These are phyloP conservation scores for Orchestia grillus DNA, from an alignment of 1,140 invertebrate genomes.

Conservation along the genomic window DNA sequence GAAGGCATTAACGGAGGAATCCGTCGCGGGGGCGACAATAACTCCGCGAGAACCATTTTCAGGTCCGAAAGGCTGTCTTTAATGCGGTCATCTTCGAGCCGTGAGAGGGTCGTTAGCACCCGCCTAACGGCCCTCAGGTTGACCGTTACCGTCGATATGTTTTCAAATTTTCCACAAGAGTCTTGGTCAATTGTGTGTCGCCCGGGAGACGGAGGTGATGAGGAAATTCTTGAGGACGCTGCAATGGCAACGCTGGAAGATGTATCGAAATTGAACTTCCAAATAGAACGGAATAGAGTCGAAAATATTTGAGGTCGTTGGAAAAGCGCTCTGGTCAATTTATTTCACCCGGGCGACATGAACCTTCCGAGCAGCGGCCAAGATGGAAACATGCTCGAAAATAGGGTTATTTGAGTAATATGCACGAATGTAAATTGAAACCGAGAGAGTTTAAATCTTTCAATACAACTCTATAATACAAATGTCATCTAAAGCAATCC, in stretches of 20 bases:
- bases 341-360: not conserved
- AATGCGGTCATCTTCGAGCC: slow-evolving; percentile 42
- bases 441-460: not conserved
- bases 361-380: not conserved
- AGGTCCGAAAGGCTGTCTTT: slow-evolving; percentile 28
- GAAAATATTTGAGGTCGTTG: not conserved
- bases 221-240: slow-evolving; percentile 32
- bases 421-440: not conserved
- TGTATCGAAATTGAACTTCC: slow-evolving; percentile 25
- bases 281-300: not conserved
- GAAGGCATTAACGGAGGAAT: not conserved
- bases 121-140: slow-evolving; percentile 45
- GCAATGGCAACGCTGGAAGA: not conserved
- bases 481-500: not conserved
- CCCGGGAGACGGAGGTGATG: slow-evolving; percentile 50
- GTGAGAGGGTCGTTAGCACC: slow-evolving; percentile 48
- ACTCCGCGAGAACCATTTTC: slow-evolving; percentile 28
- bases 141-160: slow-evolving; percentile 55
- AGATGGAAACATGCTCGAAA: not conserved
- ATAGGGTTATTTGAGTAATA: not conserved
- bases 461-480: not conserved
- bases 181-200: slow-evolving; percentile 51
- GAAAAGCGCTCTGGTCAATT: not conserved
- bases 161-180: slow-evolving; percentile 47
- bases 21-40: slow-evolving; percentile 2